Evolutionary conservation across 2,797 vertebrate genomes (phyloP), one percentile per base, ranked within the genome.

Genomic region (Calcarius lapponicus): DNA sequence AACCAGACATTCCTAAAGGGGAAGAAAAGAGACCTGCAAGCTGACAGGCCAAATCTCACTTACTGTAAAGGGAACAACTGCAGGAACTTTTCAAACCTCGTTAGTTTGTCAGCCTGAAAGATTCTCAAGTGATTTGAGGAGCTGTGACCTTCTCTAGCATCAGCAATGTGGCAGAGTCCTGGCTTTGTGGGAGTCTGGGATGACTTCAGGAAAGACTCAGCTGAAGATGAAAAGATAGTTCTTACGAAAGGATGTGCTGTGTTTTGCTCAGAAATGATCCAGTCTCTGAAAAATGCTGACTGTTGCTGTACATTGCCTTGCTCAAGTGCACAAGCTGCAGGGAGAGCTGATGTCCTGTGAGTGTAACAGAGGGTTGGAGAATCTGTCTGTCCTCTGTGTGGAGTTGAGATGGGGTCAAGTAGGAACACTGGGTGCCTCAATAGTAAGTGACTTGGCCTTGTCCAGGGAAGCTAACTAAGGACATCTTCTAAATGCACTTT

Each of bases 401-500:
- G 93, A 95, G 92, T 56, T 75, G 80, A 86, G 78, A 61, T 66
- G 78, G 51, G 66, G 28, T 90, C 9, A 29, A 69, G 83, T 50
- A 70, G 71, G 83, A 96, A 48, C 92, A 96, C 74, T 84, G 96
- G 79, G 84, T 97, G 96, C 96, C 97, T 98, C 97, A 93, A 26
- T 32, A 88, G 54, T 88, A 90, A 96, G 67, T 95, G 80, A 31
- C 89, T 92, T 95, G 97, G 93, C 97, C 93, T 97, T 96, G 96
- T 95, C 86, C 95, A 96, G 94, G 16, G 11, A 97, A 97, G 94
- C 95, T 96, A 97, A 96, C 96, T 96, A 95, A 78, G 71, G 97
- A 78, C 72, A 92, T 96, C 95, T 97, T 97, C 82, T 73, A 95
- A 96, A 98, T 97, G 98, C 97, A 98, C 98, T 98, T 98, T 98